Percentiles rank a stretch among this genome's conserved stretches.
Conservation (phyloP, 1,140 invertebrate genomes). For the Pogonomyrmex californicus region DNA sequence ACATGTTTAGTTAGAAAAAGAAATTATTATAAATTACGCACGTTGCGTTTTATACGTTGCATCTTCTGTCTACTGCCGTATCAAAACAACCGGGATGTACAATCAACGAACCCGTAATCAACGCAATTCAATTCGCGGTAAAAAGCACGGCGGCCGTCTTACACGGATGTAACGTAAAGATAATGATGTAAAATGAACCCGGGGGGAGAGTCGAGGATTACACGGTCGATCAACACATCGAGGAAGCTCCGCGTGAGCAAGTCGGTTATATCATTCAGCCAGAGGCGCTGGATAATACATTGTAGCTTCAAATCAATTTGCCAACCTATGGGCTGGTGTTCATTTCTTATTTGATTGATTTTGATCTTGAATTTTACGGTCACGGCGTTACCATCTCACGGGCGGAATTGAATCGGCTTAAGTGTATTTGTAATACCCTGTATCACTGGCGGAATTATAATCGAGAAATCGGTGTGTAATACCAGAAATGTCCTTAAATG, state of each 20-base stretch:
- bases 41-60: constrained; percentile 3
- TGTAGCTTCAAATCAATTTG: constrained; percentile 47
- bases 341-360: constrained; percentile 35
- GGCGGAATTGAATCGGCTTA: constrained; percentile 29
- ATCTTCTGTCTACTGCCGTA: neutral
- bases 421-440: constrained; percentile 25
- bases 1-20: neutral
- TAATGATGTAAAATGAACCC: constrained; percentile 52
- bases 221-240: constrained; percentile 37
- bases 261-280: constrained; percentile 32
- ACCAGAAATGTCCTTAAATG: constrained; percentile 15
- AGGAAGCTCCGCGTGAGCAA: constrained; percentile 14
- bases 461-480: neutral
- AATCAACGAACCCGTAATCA: constrained; percentile 42
- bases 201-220: constrained; percentile 14
- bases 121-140: constrained; percentile 42
- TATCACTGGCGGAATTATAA: constrained; percentile 41
- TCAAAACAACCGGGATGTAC: constrained; percentile 33
- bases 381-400: constrained; percentile 1
- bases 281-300: neutral
- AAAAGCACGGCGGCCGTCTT: constrained; percentile 26
- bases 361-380: constrained; percentile 6
- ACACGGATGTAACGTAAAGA: constrained; percentile 19
- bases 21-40: neutral
- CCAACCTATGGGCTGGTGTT: neutral